A percentile compares a stretch with the other conserved stretches of the same genome.
These are phyloP conservation scores for Epinotia nisella DNA, from an alignment of 2,888 invertebrate genomes.

Conservation along the genomic window DNA sequence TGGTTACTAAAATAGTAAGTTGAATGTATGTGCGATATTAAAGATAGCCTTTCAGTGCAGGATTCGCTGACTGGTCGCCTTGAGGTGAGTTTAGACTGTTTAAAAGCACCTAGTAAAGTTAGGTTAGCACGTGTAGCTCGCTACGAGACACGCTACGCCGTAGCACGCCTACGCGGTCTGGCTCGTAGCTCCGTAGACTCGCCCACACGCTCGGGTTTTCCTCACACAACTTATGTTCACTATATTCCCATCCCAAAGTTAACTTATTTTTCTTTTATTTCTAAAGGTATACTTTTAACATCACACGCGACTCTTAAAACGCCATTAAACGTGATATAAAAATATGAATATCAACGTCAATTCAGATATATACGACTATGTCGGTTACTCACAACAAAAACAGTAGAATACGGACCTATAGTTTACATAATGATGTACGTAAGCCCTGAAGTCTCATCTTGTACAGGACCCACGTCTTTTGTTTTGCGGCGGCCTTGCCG, in stretches of 20 bases:
- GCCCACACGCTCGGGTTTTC: slow-evolving; percentile 70
- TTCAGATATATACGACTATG: no score
- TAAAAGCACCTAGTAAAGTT: slow-evolving; percentile 10
- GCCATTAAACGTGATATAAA: background rate
- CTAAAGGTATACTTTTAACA: background rate
- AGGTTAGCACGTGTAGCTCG: slow-evolving; percentile 67
- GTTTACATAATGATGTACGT: background rate
- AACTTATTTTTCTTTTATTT: background rate
- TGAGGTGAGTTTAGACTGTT: slow-evolving; percentile 27
- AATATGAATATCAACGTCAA: no score
- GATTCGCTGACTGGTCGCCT: slow-evolving; percentile 16
- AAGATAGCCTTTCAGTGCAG: slow-evolving; percentile 15
- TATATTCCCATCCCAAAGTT: background rate
- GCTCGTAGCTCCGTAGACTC: slow-evolving; percentile 79
- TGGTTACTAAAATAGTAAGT: slow-evolving; percentile 15
- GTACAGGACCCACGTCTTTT: slow-evolving; percentile 1
- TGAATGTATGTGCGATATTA: slow-evolving; percentile 26
- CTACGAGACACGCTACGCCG: slow-evolving; percentile 67
- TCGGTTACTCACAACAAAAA: no score
- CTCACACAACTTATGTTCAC: slow-evolving; percentile 51
- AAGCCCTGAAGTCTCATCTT: background rate
- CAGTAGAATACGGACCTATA: background rate
- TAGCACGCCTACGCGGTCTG: slow-evolving; percentile 81
- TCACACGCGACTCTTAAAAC: background rate
- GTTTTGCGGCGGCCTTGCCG: slow-evolving; percentile 17